Conservation (phyloP, 30 jellyfish, hydroid and myxozoan genomes). For the Cassiopea xamachana region DNA sequence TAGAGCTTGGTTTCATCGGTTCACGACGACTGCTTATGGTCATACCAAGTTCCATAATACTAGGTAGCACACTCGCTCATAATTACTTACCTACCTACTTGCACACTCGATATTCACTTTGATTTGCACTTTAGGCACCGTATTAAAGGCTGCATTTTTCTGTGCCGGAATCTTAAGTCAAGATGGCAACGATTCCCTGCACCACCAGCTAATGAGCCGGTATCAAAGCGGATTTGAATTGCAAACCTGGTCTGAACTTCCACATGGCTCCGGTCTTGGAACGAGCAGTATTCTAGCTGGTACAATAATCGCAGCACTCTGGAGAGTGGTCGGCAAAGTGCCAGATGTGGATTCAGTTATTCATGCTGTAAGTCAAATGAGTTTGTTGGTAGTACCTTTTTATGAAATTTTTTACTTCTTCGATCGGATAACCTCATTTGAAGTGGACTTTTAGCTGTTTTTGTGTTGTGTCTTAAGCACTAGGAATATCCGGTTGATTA, state of each 20-base stretch:
- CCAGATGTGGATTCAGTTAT: constrained; percentile 81
- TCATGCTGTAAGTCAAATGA: constrained; percentile 86
- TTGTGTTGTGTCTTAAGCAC: no score
- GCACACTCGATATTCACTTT: not conserved
- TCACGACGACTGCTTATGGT: not conserved
- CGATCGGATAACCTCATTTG: no score
- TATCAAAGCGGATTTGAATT: constrained; percentile 91
- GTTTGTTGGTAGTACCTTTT: not conserved
- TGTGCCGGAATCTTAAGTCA: constrained; percentile 82
- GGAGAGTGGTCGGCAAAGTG: constrained; percentile 89
- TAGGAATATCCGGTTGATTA: no score
- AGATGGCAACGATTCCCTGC: constrained; percentile 46
- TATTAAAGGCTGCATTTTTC: constrained; percentile 93
- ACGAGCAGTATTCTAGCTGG: constrained; percentile 98
- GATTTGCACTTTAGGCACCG: constrained; percentile 74
- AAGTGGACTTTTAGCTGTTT: no score
- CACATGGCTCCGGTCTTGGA: constrained; percentile 99
- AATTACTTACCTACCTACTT: no score
- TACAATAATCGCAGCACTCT: constrained; percentile 84
- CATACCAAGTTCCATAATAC: not conserved
- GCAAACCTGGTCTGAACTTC: constrained; percentile 96
- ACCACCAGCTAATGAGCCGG: constrained; percentile 50
- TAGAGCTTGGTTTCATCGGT: not conserved
- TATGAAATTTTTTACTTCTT: no score
- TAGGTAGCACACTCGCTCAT: no score